A percentile compares a stretch with the other conserved stretches of the same genome.
Evolutionary conservation across 2,797 vertebrate genomes (phyloP).

Genomic region (Ispidina picta): DNA sequence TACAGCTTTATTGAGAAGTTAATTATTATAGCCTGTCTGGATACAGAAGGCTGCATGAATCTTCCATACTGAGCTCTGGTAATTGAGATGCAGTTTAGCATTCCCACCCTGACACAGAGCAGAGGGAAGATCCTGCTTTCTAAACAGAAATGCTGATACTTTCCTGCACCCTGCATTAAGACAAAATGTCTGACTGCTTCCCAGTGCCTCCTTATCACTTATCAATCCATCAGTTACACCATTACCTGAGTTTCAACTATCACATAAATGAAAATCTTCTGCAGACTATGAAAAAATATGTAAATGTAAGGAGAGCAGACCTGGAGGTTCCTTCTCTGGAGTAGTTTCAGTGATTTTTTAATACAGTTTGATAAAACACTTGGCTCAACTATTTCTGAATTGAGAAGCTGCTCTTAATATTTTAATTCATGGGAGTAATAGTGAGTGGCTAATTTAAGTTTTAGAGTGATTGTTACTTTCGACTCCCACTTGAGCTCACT

Average conservation of each 20-base stretch:
- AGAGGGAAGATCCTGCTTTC: neutral
- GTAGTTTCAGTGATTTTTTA: neutral
- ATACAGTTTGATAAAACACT: neutral
- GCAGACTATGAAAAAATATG: neutral
- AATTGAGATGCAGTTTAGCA: slow-evolving; percentile 17
- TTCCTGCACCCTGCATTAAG: neutral
- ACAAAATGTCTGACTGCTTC: slow-evolving; percentile 16
- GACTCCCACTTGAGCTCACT: neutral
- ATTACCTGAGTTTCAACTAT: neutral
- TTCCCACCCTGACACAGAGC: neutral
- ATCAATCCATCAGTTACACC: neutral
- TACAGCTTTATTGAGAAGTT: slow-evolving; percentile 46
- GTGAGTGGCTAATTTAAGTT: slow-evolving; percentile 9
- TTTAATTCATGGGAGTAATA: slow-evolving; percentile 17
- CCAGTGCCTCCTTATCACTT: neutral
- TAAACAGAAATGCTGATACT: slow-evolving; percentile 20
- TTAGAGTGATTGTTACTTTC: neutral
- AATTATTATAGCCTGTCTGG: slow-evolving; percentile 31
- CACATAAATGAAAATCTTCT: neutral
- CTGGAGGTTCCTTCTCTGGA: neutral
- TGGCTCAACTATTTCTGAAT: neutral
- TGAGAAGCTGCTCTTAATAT: slow-evolving; percentile 14
- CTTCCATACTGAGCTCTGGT: neutral
- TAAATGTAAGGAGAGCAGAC: neutral
- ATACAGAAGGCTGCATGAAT: neutral